Conservation (phyloP, 2,113 vertebrate species). For the Bostrychus sinensis region DNA sequence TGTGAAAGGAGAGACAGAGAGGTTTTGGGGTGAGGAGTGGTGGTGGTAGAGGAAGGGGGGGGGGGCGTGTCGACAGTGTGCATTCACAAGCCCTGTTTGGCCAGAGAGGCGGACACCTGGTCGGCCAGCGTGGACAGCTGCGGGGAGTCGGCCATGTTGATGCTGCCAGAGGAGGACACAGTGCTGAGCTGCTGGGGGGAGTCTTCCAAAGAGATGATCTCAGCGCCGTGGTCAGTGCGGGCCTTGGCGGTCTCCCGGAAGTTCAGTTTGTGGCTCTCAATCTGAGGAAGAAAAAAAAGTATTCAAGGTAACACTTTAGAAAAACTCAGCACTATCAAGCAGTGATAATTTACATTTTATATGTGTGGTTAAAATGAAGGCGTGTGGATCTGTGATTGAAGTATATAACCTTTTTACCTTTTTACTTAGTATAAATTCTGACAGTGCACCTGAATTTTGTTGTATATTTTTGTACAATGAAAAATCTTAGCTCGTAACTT, state of each 20-base stretch:
- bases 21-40: not conserved
- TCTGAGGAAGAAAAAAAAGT: conserved; percentile 71
- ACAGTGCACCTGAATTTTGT: no score
- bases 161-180: conserved; percentile 95
- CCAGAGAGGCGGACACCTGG: conserved; percentile 95
- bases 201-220: conserved; percentile 92
- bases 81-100: conserved; percentile 98
- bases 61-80: conserved; percentile 9
- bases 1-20: conserved; percentile 46
- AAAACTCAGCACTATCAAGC: no score
- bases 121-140: conserved; percentile 97
- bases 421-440: no score
- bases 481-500: no score
- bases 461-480: no score
- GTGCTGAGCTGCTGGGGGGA: conserved; percentile 95
- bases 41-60: not conserved
- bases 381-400: no score
- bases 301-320: no score
- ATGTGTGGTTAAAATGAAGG: no score
- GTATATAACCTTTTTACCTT: no score
- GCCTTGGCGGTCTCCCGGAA: conserved; percentile 97
- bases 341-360: no score
- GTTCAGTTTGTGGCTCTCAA: conserved; percentile 94
- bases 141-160: conserved; percentile 94
- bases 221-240: conserved; percentile 97